These are phyloP conservation scores for Festucalex cinctus DNA, from an alignment of 2,113 vertebrate genomes.

Conservation along the genomic window DNA sequence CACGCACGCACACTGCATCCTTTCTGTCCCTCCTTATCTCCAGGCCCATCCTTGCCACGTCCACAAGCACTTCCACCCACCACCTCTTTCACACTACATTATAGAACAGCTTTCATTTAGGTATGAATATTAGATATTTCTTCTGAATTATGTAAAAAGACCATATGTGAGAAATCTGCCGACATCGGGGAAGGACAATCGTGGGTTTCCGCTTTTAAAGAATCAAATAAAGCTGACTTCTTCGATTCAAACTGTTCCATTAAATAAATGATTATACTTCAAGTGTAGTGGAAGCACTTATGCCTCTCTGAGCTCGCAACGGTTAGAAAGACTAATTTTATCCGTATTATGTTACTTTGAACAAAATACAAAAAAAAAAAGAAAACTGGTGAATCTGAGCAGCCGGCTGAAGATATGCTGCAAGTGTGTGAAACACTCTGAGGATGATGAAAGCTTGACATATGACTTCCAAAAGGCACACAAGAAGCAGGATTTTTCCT, in stretches of 20 bases:
- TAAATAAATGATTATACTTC: constrained; percentile 62
- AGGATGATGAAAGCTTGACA: constrained; percentile 6
- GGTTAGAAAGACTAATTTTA: constrained; percentile 2
- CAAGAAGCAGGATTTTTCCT: not conserved
- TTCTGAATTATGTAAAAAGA: constrained; percentile 60
- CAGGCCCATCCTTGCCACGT: constrained; percentile 26
- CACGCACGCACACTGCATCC: constrained; percentile 5
- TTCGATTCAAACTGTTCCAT: constrained; percentile 51
- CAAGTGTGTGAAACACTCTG: not conserved
- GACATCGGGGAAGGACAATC: constrained; percentile 40
- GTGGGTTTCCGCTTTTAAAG: constrained; percentile 50
- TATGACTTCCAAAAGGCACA: constrained; percentile 8
- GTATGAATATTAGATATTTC: constrained; percentile 71
- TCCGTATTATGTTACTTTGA: not conserved
- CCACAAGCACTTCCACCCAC: constrained; percentile 32
- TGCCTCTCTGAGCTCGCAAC: constrained; percentile 5
- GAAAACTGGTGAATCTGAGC: constrained; percentile 9
- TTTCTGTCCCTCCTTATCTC: constrained; percentile 17
- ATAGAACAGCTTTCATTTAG: constrained; percentile 69
- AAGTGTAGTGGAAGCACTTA: constrained; percentile 41
- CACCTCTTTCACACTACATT: constrained; percentile 60
- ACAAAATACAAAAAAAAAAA: not conserved
- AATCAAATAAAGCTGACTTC: constrained; percentile 63
- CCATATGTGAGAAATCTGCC: constrained; percentile 60
- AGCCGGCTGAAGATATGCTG: not conserved